These are phyloP conservation scores for Formicarius rufipectus DNA, from an alignment of 2,113 vertebrate species.

Conservation along the genomic window DNA sequence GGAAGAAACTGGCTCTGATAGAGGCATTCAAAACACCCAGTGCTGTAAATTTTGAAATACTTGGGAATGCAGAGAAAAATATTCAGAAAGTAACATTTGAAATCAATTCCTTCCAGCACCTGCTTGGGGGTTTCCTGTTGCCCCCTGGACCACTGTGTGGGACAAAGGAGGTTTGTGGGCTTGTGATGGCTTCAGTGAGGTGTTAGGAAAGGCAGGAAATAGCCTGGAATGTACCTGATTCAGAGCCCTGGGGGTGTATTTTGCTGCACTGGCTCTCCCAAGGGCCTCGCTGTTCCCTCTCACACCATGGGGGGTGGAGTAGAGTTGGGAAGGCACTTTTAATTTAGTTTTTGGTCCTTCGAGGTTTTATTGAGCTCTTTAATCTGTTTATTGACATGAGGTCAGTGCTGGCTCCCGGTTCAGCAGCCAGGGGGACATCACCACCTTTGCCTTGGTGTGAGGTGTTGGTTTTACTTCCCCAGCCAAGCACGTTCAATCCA, in stretches of 20 bases:
- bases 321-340: background rate
- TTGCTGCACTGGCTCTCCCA: background rate
- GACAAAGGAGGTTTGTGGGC: background rate
- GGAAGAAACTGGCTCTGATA: background rate
- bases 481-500: background rate
- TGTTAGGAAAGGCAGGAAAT: background rate
- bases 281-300: background rate
- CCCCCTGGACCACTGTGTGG: background rate
- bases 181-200: background rate
- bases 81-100: background rate
- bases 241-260: background rate
- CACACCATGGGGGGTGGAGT: background rate
- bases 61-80: background rate
- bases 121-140: background rate
- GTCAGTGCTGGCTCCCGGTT: background rate
- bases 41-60: background rate
- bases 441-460: background rate
- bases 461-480: background rate
- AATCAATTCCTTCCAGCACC: background rate
- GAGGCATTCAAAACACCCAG: accelerated
- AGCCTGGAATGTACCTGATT: background rate
- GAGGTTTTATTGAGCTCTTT: background rate
- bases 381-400: accelerated
- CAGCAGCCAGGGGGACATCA: background rate
- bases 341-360: background rate